phyloP scores from a whole-genome alignment of 2,797 vertebrate genomes.

The Amazona ochrocephala region DNA sequence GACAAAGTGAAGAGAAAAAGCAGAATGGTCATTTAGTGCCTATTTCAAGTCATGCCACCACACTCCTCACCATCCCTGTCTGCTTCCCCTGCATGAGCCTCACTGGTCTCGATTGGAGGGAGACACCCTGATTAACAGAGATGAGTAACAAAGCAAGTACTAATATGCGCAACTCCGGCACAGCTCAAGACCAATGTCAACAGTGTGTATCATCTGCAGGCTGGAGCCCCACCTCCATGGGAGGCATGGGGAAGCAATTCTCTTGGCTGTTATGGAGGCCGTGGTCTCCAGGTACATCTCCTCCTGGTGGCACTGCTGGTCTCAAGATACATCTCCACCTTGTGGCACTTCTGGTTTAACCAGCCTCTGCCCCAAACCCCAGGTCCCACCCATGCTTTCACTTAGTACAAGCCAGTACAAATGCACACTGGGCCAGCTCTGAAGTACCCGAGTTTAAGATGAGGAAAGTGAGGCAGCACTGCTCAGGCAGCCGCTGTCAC shows the following conservation, averaged over 20 bases:
- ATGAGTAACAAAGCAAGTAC: not conserved
- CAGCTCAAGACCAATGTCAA: not conserved
- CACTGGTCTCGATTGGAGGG: not conserved
- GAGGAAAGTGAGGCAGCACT: not conserved
- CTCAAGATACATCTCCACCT: not conserved
- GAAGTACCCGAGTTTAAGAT: rapidly evolving
- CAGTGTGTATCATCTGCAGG: not conserved
- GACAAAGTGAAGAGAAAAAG: not conserved
- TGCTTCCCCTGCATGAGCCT: not conserved
- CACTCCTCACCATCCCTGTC: not conserved
- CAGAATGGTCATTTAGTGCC: not conserved
- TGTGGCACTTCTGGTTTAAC: not conserved
- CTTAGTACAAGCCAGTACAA: not conserved
- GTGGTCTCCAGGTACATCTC: not conserved
- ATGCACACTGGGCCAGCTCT: rapidly evolving
- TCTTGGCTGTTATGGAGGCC: not conserved
- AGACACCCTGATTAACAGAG: not conserved
- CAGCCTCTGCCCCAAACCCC: not conserved
- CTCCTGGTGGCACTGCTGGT: not conserved
- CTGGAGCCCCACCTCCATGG: not conserved
- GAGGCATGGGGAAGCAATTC: rapidly evolving
- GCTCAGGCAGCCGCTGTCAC: not conserved
- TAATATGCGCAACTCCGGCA: not conserved
- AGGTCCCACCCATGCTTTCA: rapidly evolving
- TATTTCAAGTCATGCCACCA: not conserved